Evolutionary conservation across 2,888 invertebrate genomes (phyloP).

Genomic region (Troides helena): DNA sequence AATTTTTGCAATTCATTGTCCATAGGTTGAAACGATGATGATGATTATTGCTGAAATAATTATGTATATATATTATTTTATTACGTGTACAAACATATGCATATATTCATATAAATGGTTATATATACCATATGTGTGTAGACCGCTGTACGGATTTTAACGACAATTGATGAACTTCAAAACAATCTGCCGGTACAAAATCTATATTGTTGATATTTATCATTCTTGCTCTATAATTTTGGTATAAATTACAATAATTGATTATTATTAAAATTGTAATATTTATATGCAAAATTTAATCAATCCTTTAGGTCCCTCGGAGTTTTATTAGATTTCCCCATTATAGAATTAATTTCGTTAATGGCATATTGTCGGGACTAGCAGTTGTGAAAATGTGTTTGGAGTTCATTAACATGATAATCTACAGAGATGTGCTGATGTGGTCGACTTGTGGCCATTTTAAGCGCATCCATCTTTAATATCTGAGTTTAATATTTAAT

Average conservation of each 20-base stretch:
- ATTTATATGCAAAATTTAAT: background rate
- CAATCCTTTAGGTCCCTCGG: background rate
- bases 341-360: slow-evolving; percentile 4
- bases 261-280: background rate
- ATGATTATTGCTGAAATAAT: too few relatives aligned
- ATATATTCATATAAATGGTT: background rate
- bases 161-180: slow-evolving; percentile 14
- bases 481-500: background rate
- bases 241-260: background rate
- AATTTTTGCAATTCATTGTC: background rate
- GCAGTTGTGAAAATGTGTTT: slow-evolving; percentile 5
- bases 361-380: slow-evolving; percentile 15
- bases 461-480: background rate
- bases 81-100: background rate
- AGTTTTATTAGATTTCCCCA: slow-evolving; percentile 11
- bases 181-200: background rate
- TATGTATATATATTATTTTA: background rate
- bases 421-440: background rate
- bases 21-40: too few relatives aligned
- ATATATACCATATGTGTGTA: slow-evolving; percentile 1
- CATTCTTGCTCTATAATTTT: background rate
- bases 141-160: slow-evolving; percentile 27
- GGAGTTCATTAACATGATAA: background rate
- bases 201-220: background rate
- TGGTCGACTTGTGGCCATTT: background rate